Conservation (phyloP, 2,888 invertebrate species). For the Caenorhabditis sinica region DNA sequence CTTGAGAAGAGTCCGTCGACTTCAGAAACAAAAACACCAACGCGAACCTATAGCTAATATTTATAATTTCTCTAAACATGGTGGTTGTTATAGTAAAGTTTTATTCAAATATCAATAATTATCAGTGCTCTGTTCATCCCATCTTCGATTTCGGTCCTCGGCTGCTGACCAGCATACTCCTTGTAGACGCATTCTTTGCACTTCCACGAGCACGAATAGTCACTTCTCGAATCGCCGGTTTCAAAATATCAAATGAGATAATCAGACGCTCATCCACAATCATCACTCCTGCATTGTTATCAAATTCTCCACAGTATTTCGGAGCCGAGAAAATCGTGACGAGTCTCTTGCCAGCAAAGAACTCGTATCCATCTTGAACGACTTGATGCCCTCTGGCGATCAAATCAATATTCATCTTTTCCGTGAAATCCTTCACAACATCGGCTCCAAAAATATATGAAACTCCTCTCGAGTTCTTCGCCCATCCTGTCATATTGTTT, state of each 20-base stretch:
- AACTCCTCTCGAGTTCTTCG: slow-evolving; percentile 68
- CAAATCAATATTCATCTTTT: slow-evolving; percentile 73
- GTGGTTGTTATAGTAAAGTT: too few species aligned
- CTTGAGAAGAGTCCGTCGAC: too few species aligned
- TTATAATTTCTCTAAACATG: too few species aligned
- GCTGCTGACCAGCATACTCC: slow-evolving; percentile 43
- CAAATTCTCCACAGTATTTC: too few species aligned
- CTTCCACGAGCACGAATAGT: slow-evolving; percentile 28
- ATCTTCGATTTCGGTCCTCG: slow-evolving; percentile 36
- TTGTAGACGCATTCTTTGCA: slow-evolving; percentile 2
- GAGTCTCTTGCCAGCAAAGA: slow-evolving; percentile 62
- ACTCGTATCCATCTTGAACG: slow-evolving; percentile 71
- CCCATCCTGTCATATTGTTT: slow-evolving; percentile 64
- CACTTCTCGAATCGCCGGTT: slow-evolving; percentile 43
- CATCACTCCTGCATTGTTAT: slow-evolving; percentile 73
- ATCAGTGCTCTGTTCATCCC: slow-evolving; percentile 31
- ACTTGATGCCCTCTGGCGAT: slow-evolving; percentile 71
- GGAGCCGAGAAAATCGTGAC: slow-evolving; percentile 72
- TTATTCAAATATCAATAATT: background rate
- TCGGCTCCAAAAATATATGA: slow-evolving; percentile 73
- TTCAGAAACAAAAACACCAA: too few species aligned
- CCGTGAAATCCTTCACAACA: slow-evolving; percentile 69
- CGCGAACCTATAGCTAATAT: too few species aligned
- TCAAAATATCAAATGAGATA: slow-evolving; percentile 59
- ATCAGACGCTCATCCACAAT: slow-evolving; percentile 63